phyloP scores from a whole-genome alignment of 92 coral and sea anemone species.

The Blastomussa wellsi region DNA sequence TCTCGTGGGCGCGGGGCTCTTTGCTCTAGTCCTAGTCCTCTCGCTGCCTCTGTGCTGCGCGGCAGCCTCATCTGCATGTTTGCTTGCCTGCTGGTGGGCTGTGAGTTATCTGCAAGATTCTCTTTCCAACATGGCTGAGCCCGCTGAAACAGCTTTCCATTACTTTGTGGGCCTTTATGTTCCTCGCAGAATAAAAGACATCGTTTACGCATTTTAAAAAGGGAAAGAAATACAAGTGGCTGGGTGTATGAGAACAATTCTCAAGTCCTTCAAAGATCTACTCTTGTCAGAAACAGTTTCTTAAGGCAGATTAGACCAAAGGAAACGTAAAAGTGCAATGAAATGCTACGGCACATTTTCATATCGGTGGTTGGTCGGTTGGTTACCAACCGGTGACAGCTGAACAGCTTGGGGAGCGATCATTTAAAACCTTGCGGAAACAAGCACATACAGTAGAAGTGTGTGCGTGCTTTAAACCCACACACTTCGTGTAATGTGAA shows the following conservation, averaged over 20 bases:
- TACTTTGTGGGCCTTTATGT: constrained; percentile 42
- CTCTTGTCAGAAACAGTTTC: neutral
- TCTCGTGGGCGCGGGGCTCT: constrained; percentile 34
- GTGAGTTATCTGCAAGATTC: constrained; percentile 42
- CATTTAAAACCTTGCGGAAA: neutral
- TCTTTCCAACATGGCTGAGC: constrained; percentile 41
- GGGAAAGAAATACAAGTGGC: neutral
- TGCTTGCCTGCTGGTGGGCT: constrained; percentile 48
- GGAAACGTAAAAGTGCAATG: neutral
- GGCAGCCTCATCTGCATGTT: constrained; percentile 48
- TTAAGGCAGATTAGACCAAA: neutral
- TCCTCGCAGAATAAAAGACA: constrained; percentile 28
- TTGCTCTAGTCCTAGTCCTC: constrained; percentile 37
- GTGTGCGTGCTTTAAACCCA: neutral
- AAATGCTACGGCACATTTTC: neutral
- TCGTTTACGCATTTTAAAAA: constrained; percentile 29
- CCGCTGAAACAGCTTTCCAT: constrained; percentile 42
- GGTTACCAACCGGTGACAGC: neutral
- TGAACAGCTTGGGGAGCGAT: neutral
- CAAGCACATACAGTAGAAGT: neutral
- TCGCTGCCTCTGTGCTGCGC: constrained; percentile 48
- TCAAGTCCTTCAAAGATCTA: neutral
- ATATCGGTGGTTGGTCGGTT: neutral
- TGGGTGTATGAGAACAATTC: neutral
- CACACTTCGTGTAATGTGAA: neutral